phyloP scores from a whole-genome alignment of 2,113 vertebrate genomes.

The Microcebus griseorufus region DNA sequence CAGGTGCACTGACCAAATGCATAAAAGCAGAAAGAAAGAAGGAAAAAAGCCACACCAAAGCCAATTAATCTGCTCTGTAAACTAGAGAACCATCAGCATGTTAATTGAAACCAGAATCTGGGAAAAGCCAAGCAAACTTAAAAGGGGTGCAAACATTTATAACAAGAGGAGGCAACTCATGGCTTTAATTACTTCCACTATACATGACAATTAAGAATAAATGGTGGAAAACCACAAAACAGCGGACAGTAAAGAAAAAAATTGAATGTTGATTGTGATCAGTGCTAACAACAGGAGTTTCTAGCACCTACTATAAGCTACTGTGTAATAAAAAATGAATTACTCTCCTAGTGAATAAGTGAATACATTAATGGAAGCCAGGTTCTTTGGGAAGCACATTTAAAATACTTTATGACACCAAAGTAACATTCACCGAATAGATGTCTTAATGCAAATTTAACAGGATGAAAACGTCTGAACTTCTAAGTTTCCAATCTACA shows the following conservation, averaged over 20 bases:
- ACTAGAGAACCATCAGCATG: slow-evolving; percentile 76
- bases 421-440: background rate
- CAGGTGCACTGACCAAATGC: slow-evolving; percentile 68
- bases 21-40: slow-evolving; percentile 23
- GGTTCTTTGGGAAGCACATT: slow-evolving; percentile 22
- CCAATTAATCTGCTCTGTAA: slow-evolving; percentile 83
- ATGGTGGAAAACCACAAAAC: slow-evolving; percentile 73
- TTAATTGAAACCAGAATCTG: slow-evolving; percentile 86
- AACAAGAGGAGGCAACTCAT: slow-evolving; percentile 82
- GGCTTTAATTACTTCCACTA: slow-evolving; percentile 85
- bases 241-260: slow-evolving; percentile 57
- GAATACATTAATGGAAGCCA: slow-evolving; percentile 41
- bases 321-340: slow-evolving; percentile 58
- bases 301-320: slow-evolving; percentile 69
- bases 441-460: background rate
- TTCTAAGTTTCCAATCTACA: slow-evolving; percentile 35
- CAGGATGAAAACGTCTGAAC: background rate
- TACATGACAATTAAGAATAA: slow-evolving; percentile 74
- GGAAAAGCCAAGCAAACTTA: slow-evolving; percentile 79
- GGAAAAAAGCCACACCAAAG: background rate
- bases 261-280: slow-evolving; percentile 40
- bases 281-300: slow-evolving; percentile 58
- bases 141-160: slow-evolving; percentile 82
- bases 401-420: slow-evolving; percentile 27
- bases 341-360: slow-evolving; percentile 50